Conservation (phyloP, 2,113 vertebrate genomes). For the Nothocercus nigrocapillus region DNA sequence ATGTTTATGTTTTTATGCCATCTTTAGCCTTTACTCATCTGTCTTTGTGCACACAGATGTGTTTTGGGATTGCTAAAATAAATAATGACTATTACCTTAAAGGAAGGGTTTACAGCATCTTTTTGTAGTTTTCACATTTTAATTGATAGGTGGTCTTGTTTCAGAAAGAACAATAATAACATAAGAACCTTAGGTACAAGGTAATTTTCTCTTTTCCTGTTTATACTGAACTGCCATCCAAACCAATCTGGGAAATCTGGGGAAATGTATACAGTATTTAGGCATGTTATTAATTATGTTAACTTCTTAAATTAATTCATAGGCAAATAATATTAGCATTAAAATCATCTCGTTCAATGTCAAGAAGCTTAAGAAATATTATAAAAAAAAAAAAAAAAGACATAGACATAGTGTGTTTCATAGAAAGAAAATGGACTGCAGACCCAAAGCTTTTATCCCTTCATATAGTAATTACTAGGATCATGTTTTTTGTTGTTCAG, state of each 20-base stretch:
- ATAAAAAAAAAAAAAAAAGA: not conserved
- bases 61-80: not conserved
- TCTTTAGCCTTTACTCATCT: not conserved
- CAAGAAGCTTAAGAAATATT: not conserved
- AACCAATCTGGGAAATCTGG: not conserved
- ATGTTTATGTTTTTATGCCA: not conserved
- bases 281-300: not conserved
- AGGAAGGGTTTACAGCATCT: not conserved
- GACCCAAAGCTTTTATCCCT: not conserved
- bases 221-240: rapidly evolving
- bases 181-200: not conserved
- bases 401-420: not conserved
- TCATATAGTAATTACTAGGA: not conserved
- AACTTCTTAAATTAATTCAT: not conserved
- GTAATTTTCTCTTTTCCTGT: not conserved
- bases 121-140: not conserved
- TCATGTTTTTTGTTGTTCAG: not conserved
- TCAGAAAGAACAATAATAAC: not conserved
- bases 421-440: not conserved
- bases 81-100: not conserved
- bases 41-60: not conserved
- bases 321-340: not conserved
- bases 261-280: not conserved
- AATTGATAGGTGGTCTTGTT: not conserved
- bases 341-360: not conserved